Conservation (phyloP, 2,113 vertebrate genomes). For the Percopsis transmontana region DNA sequence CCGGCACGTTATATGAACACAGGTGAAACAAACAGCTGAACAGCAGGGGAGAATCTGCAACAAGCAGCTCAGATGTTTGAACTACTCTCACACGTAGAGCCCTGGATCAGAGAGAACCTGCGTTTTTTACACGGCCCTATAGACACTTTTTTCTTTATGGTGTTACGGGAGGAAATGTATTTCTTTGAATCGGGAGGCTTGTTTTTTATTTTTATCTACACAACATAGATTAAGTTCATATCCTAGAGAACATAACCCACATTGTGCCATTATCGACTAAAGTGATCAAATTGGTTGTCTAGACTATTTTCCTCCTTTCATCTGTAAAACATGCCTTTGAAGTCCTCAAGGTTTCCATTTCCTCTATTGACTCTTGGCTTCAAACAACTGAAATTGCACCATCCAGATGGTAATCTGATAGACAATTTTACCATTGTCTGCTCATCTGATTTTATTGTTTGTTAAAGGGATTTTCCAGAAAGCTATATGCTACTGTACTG, state of each 20-base stretch:
- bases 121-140: too few species aligned
- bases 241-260: not conserved
- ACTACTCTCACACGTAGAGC: too few species aligned
- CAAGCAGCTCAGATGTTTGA: constrained; percentile 43
- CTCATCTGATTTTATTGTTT: constrained; percentile 11
- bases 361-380: not conserved
- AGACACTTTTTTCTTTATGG: too few species aligned
- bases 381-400: not conserved
- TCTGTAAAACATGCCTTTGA: not conserved
- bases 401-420: not conserved
- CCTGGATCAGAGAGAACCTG: too few species aligned
- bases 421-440: not conserved
- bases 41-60: constrained; percentile 39
- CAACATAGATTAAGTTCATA: too few species aligned
- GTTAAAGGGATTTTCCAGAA: not conserved
- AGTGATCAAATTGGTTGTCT: not conserved
- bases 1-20: constrained; percentile 33
- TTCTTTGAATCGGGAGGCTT: too few species aligned
- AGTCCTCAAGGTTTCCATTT: not conserved
- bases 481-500: constrained; percentile 4
- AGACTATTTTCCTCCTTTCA: not conserved
- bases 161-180: too few species aligned
- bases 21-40: constrained; percentile 48
- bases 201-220: too few species aligned
- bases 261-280: not conserved